A percentile compares a stretch with the other conserved stretches of the same genome.
These are phyloP conservation scores for Dipodomys ordii DNA, from an alignment of 2,113 vertebrate genomes.

Conservation along the genomic window DNA sequence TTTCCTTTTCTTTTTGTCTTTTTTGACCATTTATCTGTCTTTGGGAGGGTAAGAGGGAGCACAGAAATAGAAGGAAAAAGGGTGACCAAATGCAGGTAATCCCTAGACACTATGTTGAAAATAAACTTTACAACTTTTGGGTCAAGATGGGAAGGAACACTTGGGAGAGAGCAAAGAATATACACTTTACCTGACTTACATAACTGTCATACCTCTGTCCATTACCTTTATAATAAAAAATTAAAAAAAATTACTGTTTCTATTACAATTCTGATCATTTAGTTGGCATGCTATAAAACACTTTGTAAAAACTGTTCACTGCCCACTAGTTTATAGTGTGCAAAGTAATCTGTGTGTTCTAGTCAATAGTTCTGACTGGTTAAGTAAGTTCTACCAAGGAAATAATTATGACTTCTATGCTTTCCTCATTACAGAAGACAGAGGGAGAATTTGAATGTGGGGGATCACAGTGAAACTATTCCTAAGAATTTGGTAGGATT, in stretches of 20 bases:
- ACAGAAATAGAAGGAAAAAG: too few relatives aligned
- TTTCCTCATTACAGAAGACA: neutral
- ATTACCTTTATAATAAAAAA: too few relatives aligned
- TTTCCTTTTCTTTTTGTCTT: too few relatives aligned
- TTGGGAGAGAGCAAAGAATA: neutral
- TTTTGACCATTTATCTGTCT: too few relatives aligned
- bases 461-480: neutral
- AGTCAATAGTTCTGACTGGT: neutral
- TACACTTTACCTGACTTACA: neutral
- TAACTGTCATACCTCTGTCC: too few relatives aligned
- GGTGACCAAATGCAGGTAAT: too few relatives aligned
- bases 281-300: neutral
- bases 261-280: neutral
- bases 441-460: neutral
- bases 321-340: neutral
- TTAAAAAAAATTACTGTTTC: neutral
- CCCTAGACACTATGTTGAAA: too few relatives aligned
- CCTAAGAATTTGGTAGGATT: neutral
- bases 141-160: too few relatives aligned
- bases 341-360: neutral
- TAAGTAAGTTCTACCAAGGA: neutral
- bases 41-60: too few relatives aligned
- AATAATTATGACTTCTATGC: neutral
- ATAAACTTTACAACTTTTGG: too few relatives aligned
- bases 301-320: neutral